Conservation (phyloP, 2,113 vertebrate species). For the Tetrax tetrax region DNA sequence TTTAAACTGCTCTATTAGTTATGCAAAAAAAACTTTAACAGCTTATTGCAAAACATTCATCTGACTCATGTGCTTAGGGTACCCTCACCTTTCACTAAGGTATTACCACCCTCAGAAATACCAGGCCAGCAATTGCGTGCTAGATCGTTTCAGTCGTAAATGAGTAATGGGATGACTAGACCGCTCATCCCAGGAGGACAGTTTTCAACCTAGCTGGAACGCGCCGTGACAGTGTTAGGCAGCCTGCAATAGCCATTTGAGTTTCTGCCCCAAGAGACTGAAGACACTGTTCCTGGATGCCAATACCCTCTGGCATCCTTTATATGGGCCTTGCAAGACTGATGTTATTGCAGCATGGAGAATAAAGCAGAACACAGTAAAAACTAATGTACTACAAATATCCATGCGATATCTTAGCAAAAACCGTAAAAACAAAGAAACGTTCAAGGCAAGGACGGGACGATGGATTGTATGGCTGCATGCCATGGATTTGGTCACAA, state of each 20-base stretch:
- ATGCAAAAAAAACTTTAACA: background rate
- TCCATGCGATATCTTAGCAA: background rate
- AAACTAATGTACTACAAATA: background rate
- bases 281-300: background rate
- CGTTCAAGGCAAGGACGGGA: fast-evolving
- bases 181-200: background rate
- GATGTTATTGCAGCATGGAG: background rate
- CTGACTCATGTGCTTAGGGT: background rate
- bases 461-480: background rate
- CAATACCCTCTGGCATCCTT: background rate
- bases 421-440: background rate
- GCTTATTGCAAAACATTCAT: background rate
- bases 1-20: background rate
- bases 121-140: background rate
- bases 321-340: background rate
- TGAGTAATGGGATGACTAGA: background rate
- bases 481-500: background rate
- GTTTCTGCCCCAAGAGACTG: background rate
- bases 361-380: slow-evolving; percentile 10
- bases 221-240: fast-evolving
- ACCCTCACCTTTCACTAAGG: background rate
- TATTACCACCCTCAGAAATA: background rate
- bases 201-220: background rate
- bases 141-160: background rate
- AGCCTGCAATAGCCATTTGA: background rate